Conservation (phyloP, 2,888 invertebrate genomes). For the Polymixis lichenea region DNA sequence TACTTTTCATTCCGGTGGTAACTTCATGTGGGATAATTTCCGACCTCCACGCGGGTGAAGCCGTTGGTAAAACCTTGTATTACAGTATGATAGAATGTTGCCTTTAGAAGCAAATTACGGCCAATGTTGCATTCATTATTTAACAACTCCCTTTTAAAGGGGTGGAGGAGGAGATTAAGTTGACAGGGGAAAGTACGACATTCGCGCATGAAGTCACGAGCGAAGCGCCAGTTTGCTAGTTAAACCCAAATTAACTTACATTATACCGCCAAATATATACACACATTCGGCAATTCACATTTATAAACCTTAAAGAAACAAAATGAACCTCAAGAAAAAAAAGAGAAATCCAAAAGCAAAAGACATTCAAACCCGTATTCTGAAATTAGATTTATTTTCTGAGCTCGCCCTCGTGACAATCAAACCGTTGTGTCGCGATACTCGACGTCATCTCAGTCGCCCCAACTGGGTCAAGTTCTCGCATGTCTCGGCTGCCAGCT, state of each 20-base stretch:
- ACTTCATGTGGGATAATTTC: too few relatives aligned
- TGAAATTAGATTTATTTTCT: slow-evolving; percentile 19
- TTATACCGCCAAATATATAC: not conserved
- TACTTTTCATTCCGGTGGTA: too few relatives aligned
- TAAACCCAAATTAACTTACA: not conserved
- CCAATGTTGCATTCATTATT: too few relatives aligned
- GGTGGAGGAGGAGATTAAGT: not conserved
- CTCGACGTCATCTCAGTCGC: slow-evolving; percentile 26
- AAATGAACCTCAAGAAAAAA: not conserved
- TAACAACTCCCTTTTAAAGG: not conserved
- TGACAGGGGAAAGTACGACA: not conserved
- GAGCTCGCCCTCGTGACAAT: slow-evolving; percentile 24
- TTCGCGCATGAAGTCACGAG: not conserved
- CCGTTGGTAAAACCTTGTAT: too few relatives aligned
- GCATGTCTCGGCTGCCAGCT: slow-evolving; percentile 7
- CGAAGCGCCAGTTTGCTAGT: not conserved
- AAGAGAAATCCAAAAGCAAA: not conserved
- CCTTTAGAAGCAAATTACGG: too few relatives aligned
- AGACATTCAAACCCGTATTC: slow-evolving; percentile 1
- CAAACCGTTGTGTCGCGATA: slow-evolving; percentile 13
- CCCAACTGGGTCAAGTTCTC: slow-evolving; percentile 45
- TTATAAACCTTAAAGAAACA: not conserved
- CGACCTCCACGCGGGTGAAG: too few relatives aligned
- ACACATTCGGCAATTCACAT: not conserved
- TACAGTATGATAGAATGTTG: too few relatives aligned